Percentiles rank a stretch among this genome's conserved stretches.
These are phyloP conservation scores for Centropristis striata DNA, from an alignment of 2,113 vertebrate species.

Conservation along the genomic window DNA sequence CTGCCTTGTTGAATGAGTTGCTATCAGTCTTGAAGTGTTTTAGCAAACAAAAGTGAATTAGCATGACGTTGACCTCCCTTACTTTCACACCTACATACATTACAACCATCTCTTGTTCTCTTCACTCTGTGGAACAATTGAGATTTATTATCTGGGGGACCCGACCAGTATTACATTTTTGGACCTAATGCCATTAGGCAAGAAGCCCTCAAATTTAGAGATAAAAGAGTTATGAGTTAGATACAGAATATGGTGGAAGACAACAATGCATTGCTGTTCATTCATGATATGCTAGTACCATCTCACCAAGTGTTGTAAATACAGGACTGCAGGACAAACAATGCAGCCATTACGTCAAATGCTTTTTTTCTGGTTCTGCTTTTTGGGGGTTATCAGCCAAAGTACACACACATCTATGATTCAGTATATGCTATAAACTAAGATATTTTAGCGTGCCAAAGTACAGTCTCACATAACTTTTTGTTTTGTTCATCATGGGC, in stretches of 20 bases:
- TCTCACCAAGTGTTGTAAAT: constrained; percentile 13
- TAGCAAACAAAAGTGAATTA: constrained; percentile 35
- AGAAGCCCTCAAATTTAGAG: background rate
- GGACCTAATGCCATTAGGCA: background rate
- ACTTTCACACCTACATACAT: background rate
- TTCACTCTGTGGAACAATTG: background rate
- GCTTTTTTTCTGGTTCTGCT: constrained; percentile 11
- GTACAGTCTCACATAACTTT: background rate
- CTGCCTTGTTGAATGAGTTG: constrained; percentile 23
- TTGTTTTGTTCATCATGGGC: no score
- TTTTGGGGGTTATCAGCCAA: constrained; percentile 1
- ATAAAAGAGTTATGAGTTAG: background rate
- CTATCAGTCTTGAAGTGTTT: constrained; percentile 63
- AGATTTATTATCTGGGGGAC: background rate
- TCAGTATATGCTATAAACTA: background rate
- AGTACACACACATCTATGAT: background rate
- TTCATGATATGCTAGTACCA: constrained; percentile 5
- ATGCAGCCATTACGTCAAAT: constrained; percentile 10
- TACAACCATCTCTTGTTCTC: background rate
- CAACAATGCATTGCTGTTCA: background rate
- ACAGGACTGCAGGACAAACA: constrained; percentile 4
- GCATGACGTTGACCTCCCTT: constrained; percentile 1
- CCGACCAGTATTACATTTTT: background rate
- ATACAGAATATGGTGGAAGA: background rate
- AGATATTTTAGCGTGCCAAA: background rate